These are phyloP conservation scores for Cynaeus angustus DNA, from an alignment of 2,888 invertebrate genomes.

Conservation along the genomic window DNA sequence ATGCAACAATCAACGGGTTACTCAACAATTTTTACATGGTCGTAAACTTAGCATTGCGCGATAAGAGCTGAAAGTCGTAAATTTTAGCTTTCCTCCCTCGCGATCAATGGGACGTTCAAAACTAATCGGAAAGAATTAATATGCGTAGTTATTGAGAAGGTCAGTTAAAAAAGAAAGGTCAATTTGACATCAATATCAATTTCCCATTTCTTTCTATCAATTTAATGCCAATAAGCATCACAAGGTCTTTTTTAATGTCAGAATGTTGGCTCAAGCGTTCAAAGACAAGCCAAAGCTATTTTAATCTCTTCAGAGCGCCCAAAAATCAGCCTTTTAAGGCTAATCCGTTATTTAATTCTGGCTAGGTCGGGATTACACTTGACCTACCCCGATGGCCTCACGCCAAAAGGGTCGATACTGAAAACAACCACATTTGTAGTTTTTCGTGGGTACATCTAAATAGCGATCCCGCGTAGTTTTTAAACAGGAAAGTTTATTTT, in stretches of 20 bases:
- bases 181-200: conserved; percentile 32
- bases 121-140: conserved; percentile 16
- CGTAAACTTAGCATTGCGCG: background rate
- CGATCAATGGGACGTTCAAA: conserved; percentile 3
- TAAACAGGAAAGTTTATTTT: conserved; percentile 28
- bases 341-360: conserved; percentile 1
- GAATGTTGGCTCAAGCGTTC: background rate
- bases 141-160: conserved; percentile 45
- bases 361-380: too few species aligned
- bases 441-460: too few species aligned
- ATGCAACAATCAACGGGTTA: background rate
- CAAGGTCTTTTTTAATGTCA: conserved; percentile 10
- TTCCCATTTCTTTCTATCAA: background rate
- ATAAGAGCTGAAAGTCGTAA: background rate
- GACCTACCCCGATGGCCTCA: conserved; percentile 21
- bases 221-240: conserved; percentile 9
- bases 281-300: conserved; percentile 2
- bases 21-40: background rate
- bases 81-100: conserved; percentile 11
- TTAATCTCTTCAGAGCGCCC: background rate
- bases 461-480: background rate
- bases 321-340: too few species aligned
- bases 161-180: conserved; percentile 37
- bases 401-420: too few species aligned
- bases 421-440: too few species aligned